Percentiles rank a stretch among this genome's conserved stretches.
Evolutionary conservation across 2,113 vertebrate species (phyloP).

Genomic region (Otolemur garnettii): DNA sequence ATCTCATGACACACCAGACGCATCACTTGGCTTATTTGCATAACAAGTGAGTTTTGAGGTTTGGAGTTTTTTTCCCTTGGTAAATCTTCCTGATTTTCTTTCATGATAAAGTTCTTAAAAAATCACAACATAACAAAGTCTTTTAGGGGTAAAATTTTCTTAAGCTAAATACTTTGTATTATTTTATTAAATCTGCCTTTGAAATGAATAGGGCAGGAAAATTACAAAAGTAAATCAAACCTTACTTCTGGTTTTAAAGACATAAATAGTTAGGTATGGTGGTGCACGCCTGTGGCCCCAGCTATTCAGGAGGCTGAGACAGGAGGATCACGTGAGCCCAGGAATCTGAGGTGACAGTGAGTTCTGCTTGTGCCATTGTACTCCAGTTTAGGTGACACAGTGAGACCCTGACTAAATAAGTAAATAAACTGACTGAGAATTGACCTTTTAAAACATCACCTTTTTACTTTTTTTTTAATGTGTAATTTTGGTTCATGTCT

Average conservation of each 20-base stretch:
- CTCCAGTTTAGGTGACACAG: too few species aligned
- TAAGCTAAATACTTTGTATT: constrained; percentile 12
- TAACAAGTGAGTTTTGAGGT: background rate
- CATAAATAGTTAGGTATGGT: too few species aligned
- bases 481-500: background rate
- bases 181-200: constrained; percentile 30
- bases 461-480: background rate
- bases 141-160: background rate
- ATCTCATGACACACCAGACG: background rate
- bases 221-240: background rate
- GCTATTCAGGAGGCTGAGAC: too few species aligned
- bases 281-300: too few species aligned
- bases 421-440: background rate
- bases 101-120: background rate
- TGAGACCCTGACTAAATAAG: too few species aligned
- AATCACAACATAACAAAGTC: background rate
- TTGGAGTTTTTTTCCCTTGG: background rate
- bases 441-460: background rate
- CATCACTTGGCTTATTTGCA: background rate
- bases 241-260: background rate
- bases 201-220: background rate
- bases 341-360: too few species aligned
- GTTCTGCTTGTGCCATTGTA: too few species aligned
- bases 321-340: too few species aligned
- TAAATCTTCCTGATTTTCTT: background rate